Conservation (phyloP, 2,888 invertebrate genomes). For the Isoperla grammatica region DNA sequence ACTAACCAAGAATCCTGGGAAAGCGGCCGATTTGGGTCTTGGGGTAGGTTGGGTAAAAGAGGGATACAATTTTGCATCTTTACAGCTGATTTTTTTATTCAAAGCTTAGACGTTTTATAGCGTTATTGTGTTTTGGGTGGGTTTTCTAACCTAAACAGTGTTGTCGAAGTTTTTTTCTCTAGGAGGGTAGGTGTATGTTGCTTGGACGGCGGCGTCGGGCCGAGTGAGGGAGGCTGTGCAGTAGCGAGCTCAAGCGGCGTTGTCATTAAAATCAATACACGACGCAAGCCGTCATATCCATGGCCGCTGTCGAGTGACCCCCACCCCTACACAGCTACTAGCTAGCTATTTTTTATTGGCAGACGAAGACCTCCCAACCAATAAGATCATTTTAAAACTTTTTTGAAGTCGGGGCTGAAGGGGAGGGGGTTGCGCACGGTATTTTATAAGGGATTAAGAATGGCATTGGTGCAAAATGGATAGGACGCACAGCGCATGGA, state of each 20-base stretch:
- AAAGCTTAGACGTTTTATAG: slow-evolving; percentile 7
- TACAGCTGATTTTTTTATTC: slow-evolving; percentile 23
- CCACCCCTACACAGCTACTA: slow-evolving; percentile 21
- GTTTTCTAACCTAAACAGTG: slow-evolving; percentile 11
- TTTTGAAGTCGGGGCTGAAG: slow-evolving; percentile 20
- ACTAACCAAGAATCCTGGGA: slow-evolving; percentile 7
- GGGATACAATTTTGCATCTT: slow-evolving; percentile 26
- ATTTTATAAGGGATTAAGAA: slow-evolving; percentile 26
- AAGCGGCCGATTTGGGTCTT: background rate
- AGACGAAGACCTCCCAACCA: slow-evolving; percentile 33
- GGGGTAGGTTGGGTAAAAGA: background rate
- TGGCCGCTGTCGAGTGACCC: slow-evolving; percentile 7
- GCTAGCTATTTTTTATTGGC: slow-evolving; percentile 28
- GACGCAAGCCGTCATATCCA: slow-evolving; percentile 21
- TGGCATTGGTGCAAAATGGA: slow-evolving; percentile 22
- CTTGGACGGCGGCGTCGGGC: background rate
- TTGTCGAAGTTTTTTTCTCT: slow-evolving; percentile 19
- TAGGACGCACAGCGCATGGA: slow-evolving; percentile 16
- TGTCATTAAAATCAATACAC: slow-evolving; percentile 30
- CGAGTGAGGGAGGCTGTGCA: background rate
- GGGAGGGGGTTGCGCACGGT: slow-evolving; percentile 20
- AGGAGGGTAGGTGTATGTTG: slow-evolving; percentile 15
- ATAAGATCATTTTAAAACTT: slow-evolving; percentile 28
- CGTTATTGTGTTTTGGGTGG: slow-evolving; percentile 11
- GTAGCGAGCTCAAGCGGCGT: background rate